Conservation (phyloP, 2,888 invertebrate genomes). For the Drosophila aldrichi region DNA sequence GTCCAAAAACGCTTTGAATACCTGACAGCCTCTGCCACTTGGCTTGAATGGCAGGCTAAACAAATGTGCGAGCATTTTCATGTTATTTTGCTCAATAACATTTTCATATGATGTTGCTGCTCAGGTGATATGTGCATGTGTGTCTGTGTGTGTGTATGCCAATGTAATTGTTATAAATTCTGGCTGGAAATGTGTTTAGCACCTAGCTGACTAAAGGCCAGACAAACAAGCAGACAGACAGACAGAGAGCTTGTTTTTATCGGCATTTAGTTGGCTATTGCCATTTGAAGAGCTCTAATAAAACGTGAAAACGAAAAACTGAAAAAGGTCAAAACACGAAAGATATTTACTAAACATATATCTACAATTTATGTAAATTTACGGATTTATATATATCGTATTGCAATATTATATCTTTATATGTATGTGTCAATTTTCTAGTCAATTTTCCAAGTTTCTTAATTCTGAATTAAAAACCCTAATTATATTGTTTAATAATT, state of each 20-base stretch:
- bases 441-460: too few relatives aligned
- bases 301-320: conserved; percentile 35
- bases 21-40: conserved; percentile 20
- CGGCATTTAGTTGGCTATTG: conserved; percentile 10
- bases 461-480: too few relatives aligned
- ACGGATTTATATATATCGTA: not conserved
- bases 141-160: conserved; percentile 14
- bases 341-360: not conserved
- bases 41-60: conserved; percentile 27
- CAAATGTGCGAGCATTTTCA: conserved; percentile 40
- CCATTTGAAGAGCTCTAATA: conserved; percentile 26
- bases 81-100: conserved; percentile 41
- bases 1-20: conserved; percentile 66
- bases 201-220: conserved; percentile 29
- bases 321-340: conserved; percentile 1
- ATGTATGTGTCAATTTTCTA: too few relatives aligned
- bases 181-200: conserved; percentile 58
- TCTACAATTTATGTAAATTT: too few relatives aligned
- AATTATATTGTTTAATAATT: too few relatives aligned
- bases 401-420: too few relatives aligned
- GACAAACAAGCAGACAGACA: conserved; percentile 1
- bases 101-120: conserved; percentile 31
- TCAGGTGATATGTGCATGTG: conserved; percentile 1
- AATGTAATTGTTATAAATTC: conserved; percentile 58
- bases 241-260: not conserved